Evolutionary conservation across 1,140 invertebrate genomes (phyloP).

Genomic region (Magallana ariakensis): DNA sequence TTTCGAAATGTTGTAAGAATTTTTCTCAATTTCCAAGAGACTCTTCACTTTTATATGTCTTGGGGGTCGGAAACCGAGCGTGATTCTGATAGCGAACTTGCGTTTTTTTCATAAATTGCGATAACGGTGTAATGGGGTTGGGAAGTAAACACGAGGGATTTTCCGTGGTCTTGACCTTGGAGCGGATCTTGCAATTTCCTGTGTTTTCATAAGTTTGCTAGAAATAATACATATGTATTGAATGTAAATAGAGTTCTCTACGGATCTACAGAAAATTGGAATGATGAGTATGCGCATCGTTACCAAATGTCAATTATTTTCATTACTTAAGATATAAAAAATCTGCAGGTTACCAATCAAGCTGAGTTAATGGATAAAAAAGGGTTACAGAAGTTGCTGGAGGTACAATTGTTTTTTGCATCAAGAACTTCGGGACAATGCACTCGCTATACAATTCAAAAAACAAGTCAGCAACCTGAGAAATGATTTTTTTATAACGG

Average conservation of each 20-base stretch:
- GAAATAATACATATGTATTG: neutral
- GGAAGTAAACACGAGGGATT: constrained; percentile 18
- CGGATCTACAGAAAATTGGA: neutral
- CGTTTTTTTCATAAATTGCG: constrained; percentile 15
- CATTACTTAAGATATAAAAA: constrained; percentile 14
- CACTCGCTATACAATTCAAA: neutral
- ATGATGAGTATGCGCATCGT: neutral
- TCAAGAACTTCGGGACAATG: neutral
- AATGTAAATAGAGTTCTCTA: neutral
- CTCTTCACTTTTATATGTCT: constrained; percentile 24
- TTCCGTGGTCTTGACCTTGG: constrained; percentile 21
- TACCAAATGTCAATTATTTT: neutral
- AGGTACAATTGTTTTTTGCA: neutral
- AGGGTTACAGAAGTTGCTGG: neutral
- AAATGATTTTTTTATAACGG: neutral
- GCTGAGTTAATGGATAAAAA: neutral
- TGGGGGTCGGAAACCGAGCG: constrained; percentile 17
- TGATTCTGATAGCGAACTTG: constrained; percentile 14
- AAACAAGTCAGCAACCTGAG: neutral
- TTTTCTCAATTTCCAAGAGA: neutral
- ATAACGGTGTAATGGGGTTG: neutral
- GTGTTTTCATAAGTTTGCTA: constrained; percentile 8
- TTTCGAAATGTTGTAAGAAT: neutral
- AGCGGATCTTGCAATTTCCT: neutral
- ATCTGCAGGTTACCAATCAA: neutral